Evolutionary conservation across 2,797 vertebrate genomes (phyloP), one percentile per base, ranked within the genome.

Genomic region (Lemur catta): DNA sequence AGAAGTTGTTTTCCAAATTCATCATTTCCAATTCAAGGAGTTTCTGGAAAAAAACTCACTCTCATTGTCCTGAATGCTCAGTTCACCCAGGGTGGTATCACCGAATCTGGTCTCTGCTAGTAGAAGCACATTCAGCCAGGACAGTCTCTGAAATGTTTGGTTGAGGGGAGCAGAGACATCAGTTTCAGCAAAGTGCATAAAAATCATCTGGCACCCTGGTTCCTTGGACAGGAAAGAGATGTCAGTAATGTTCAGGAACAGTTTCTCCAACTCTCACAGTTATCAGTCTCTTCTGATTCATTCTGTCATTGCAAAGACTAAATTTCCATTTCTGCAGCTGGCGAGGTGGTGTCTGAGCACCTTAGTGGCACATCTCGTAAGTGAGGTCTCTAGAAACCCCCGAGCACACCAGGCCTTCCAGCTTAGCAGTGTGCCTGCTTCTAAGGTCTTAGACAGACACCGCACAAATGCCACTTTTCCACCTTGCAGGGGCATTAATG

Each of bases 91-190:
- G 98, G 98, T 50, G 99, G 76, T 78, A 76, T 38, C 91, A 18
- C 50, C 98, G 46, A 28, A 99, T 69, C 81, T 99, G 97, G 72
- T 99, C 99, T 99, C 98, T 63, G 99, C 98, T 50, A 99, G 97
- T 7, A 98, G 97, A 2, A 99, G 96, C 7, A 1, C 55, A 52
- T 94, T 95, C 72, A 99, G 97, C 48, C 85, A 98, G 4, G 55
- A 93, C 7, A 99, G 98, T 26, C 98, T 98, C 69, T 98, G 98
- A 94, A 99, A 99, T 95, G 90, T 92, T 41, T 96, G 71, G 6
- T 85, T 41, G 17, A 98, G 97, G 86, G 99, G 91, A 59, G 92
- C 22, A 0, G 92, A 89, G 28, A 99, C 98, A 46, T 96, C 98
- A 96, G 99, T 99, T 97, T 96, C 99, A 65, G 97, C 98, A 80